Percentiles rank a stretch among this genome's conserved stretches.
phyloP scores from a whole-genome alignment of 1,140 invertebrate genomes.

The Drosophila parvula region DNA sequence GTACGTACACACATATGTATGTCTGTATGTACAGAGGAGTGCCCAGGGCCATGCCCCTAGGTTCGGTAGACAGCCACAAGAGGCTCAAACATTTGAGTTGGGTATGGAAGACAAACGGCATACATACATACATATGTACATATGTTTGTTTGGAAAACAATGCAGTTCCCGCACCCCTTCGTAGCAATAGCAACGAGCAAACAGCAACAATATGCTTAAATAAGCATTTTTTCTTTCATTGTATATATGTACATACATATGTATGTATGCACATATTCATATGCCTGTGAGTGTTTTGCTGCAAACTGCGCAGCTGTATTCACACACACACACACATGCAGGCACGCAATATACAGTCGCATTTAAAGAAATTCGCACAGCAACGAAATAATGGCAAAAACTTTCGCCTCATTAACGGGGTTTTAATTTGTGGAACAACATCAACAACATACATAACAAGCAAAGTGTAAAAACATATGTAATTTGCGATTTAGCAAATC shows the following conservation, averaged over 20 bases:
- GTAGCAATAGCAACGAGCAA: slow-evolving; percentile 3
- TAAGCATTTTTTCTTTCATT: slow-evolving; percentile 15
- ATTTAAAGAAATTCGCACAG: slow-evolving; percentile 27
- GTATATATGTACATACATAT: slow-evolving; percentile 4
- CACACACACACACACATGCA: slow-evolving; percentile 13
- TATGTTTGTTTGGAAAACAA: slow-evolving; percentile 17
- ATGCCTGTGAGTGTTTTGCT: neutral
- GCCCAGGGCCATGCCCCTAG: slow-evolving; percentile 7
- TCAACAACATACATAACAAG: slow-evolving; percentile 17
- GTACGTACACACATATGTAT: slow-evolving; percentile 29
- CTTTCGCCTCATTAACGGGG: slow-evolving; percentile 55
- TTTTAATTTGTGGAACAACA: slow-evolving; percentile 44
- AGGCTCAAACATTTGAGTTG: slow-evolving; percentile 9
- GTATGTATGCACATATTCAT: slow-evolving; percentile 2
- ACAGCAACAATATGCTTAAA: slow-evolving; percentile 5
- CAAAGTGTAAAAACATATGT: slow-evolving; percentile 44
- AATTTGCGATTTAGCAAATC: slow-evolving; percentile 3
- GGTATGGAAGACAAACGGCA: neutral
- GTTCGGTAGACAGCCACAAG: neutral
- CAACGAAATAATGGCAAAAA: slow-evolving; percentile 25
- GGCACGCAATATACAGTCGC: slow-evolving; percentile 6
- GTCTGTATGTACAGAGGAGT: slow-evolving; percentile 19
- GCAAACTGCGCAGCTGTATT: slow-evolving; percentile 42
- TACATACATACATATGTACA: neutral
- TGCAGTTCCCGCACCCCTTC: slow-evolving; percentile 1